Conservation (phyloP, 2,888 invertebrate species). For the Cheilosia impressa region DNA sequence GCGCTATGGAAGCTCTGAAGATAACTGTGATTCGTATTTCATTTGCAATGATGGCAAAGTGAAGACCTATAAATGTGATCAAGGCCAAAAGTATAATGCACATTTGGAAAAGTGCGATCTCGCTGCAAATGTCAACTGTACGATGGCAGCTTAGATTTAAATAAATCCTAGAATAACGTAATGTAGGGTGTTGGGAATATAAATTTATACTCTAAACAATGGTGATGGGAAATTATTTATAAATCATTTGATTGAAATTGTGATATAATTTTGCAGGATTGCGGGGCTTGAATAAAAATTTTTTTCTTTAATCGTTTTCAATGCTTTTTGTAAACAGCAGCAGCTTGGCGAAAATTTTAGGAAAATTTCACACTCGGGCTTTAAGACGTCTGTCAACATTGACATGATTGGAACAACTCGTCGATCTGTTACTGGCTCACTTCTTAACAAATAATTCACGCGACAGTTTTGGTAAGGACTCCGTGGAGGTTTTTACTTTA, state of each 20-base stretch:
- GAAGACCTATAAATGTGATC: conserved; percentile 25
- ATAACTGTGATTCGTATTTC: conserved; percentile 76
- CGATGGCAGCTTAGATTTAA: conserved; percentile 7
- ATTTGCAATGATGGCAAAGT: conserved; percentile 67
- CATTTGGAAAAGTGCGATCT: conserved; percentile 45
- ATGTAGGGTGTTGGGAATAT: background rate
- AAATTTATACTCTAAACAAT: background rate
- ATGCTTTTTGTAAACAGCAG: too few species aligned
- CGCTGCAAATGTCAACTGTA: conserved; percentile 55
- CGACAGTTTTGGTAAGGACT: too few species aligned
- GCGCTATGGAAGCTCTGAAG: conserved; percentile 68
- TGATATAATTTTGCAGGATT: conserved; percentile 8
- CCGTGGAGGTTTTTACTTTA: too few species aligned
- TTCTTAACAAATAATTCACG: too few species aligned
- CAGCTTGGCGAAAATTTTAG: too few species aligned
- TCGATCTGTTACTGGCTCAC: too few species aligned
- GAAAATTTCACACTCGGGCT: too few species aligned
- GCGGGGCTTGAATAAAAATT: background rate
- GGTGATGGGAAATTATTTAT: conserved; percentile 5
- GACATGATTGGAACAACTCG: too few species aligned
- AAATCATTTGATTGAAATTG: conserved; percentile 5
- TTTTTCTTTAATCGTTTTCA: background rate
- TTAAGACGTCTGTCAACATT: too few species aligned
- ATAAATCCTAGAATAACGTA: background rate
- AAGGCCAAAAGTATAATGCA: conserved; percentile 34